Evolutionary conservation across 1,140 invertebrate species (phyloP).

Genomic region (Drosophila elegans): DNA sequence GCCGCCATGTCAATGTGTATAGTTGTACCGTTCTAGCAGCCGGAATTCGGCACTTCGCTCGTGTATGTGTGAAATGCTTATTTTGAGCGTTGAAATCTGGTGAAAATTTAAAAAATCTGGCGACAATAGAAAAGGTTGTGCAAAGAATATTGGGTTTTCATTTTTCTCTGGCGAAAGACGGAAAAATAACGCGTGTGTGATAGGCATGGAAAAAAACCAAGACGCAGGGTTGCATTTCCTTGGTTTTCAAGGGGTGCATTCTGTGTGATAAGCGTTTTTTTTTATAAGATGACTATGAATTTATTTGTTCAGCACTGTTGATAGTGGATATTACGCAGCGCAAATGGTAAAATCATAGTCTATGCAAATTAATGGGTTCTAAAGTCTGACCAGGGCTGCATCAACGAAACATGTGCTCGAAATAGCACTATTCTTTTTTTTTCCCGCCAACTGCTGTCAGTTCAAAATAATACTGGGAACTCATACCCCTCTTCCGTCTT

Average conservation of each 20-base stretch:
- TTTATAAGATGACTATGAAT: slow-evolving; percentile 23
- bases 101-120: slow-evolving; percentile 21
- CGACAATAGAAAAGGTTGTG: slow-evolving; percentile 31
- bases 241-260: slow-evolving; percentile 17
- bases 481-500: not conserved
- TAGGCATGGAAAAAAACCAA: slow-evolving; percentile 26
- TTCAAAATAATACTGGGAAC: slow-evolving; percentile 28
- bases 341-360: not conserved
- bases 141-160: slow-evolving; percentile 8
- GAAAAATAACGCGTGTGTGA: slow-evolving; percentile 12
- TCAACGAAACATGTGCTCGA: slow-evolving; percentile 14
- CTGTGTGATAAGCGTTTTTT: slow-evolving; percentile 34
- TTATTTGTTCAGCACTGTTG: slow-evolving; percentile 11
- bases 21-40: slow-evolving; percentile 48
- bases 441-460: slow-evolving; percentile 41
- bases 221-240: slow-evolving; percentile 53
- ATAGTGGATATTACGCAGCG: slow-evolving; percentile 34
- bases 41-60: slow-evolving; percentile 4
- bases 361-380: not conserved
- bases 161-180: not conserved
- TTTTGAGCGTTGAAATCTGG: slow-evolving; percentile 38
- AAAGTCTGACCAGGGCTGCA: slow-evolving; percentile 28
- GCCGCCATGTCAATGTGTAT: slow-evolving; percentile 45
- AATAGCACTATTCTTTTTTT: slow-evolving; percentile 7
- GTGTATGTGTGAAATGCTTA: slow-evolving; percentile 35